These are phyloP conservation scores for Chitala chitala DNA, from an alignment of 2,113 vertebrate genomes.

Conservation along the genomic window DNA sequence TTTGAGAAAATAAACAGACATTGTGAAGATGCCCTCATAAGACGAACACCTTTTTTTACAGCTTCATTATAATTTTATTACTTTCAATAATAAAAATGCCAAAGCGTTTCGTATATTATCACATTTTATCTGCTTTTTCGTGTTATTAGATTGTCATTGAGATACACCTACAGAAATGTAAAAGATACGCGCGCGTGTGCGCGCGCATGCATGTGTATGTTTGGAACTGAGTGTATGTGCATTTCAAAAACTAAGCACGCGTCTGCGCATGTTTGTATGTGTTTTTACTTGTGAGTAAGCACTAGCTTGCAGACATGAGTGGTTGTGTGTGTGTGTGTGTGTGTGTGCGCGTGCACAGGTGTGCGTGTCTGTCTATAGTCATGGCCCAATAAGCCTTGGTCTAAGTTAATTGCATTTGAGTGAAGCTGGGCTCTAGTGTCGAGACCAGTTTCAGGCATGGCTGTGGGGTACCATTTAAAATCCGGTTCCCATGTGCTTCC, in stretches of 20 bases:
- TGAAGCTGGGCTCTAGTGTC: conserved; percentile 13
- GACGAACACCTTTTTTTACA: too few species aligned
- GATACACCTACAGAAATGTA: too few species aligned
- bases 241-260: too few species aligned
- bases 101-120: too few species aligned
- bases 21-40: too few species aligned
- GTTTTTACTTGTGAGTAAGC: neutral
- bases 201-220: too few species aligned
- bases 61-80: too few species aligned
- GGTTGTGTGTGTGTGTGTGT: neutral
- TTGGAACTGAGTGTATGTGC: neutral
- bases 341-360: neutral
- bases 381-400: conserved; percentile 26
- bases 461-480: conserved; percentile 60
- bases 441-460: conserved; percentile 15
- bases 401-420: conserved; percentile 49
- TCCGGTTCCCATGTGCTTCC: conserved; percentile 66
- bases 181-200: too few species aligned
- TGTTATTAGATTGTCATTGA: too few species aligned
- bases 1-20: too few species aligned
- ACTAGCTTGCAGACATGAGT: neutral
- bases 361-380: neutral
- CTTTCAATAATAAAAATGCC: too few species aligned
- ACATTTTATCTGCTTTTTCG: too few species aligned
- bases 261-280: neutral